Evolutionary conservation across 2,113 vertebrate genomes (phyloP), one percentile per base, ranked within the genome.

Genomic region (Irena cyanogastra): DNA sequence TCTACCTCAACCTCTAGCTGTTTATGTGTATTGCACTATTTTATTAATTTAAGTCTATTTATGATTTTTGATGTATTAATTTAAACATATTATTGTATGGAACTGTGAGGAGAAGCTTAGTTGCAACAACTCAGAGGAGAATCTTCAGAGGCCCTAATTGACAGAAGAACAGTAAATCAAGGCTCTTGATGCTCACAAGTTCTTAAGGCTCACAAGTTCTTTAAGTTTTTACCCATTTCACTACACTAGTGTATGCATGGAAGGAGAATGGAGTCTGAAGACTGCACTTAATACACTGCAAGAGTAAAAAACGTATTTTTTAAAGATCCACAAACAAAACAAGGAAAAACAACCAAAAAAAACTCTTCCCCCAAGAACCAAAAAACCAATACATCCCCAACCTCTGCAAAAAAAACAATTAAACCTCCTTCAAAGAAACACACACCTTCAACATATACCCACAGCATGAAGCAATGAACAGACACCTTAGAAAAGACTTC

Each of bases 391-490:
- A 26, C 7, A 26, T 4, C 4, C 7, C 23, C 18, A 60, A 30
- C 1, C 1, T 3, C 4, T 0, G 0, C 15, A 10, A 33, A 42
- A 83, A 44, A 11, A 20, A 50, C 42, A 88, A 37, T 9, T 37
- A 72, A 61, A 28, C 1, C 1, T 14, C 42, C 39, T 41, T 7
- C 35, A 76, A 68, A 16, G 35, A 33, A 64, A 37, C 5, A 49
- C 10, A 66, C 15, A 13, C 16, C 11, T 61, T 39, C 59, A 61
- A 39, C 17, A 39, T 28, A 39, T 18, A 54, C 12, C 41, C 22
- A 39, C 13, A 84, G 60, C 45, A 65, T 5, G 3, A 70, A 59
- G 26, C 11, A 2, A 65, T 8, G 8, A 72, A 53, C 30, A 57
- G 56, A 63, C 26, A 89, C 7, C 82, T 81, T 33, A 44, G 54